These are phyloP conservation scores for Hypomesus transpacificus DNA, from an alignment of 2,113 vertebrate species.

Conservation along the genomic window DNA sequence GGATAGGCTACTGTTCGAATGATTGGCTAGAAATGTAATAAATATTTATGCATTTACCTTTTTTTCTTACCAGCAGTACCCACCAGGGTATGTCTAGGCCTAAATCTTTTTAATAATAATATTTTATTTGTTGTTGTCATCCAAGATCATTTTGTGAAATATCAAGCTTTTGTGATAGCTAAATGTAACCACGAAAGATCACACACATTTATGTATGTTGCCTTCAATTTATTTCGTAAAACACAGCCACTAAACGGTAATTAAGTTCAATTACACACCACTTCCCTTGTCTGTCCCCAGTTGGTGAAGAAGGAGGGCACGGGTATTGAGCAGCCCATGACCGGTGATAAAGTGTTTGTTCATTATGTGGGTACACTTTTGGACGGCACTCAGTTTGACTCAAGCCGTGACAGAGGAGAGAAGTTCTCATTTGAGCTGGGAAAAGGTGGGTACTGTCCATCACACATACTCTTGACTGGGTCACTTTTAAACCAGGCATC, in stretches of 20 bases:
- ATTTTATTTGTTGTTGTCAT: no score
- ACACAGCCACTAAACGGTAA: no score
- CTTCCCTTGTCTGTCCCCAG: slow-evolving; percentile 59
- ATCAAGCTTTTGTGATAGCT: no score
- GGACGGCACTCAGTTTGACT: slow-evolving; percentile 93
- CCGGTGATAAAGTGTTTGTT: slow-evolving; percentile 91
- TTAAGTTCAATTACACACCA: background rate
- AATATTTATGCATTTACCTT: no score
- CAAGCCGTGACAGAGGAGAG: slow-evolving; percentile 87
- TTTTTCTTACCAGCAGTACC: no score
- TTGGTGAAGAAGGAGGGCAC: slow-evolving; percentile 87
- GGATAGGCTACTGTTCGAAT: no score
- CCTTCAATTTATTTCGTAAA: background rate
- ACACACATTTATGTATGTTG: background rate
- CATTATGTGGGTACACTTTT: slow-evolving; percentile 93
- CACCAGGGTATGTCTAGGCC: no score
- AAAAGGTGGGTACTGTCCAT: slow-evolving; percentile 79
- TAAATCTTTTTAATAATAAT: no score
- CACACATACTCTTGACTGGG: background rate
- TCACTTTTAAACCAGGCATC: background rate
- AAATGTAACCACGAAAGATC: no score
- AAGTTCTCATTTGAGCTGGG: slow-evolving; percentile 94
- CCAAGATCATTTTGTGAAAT: no score
- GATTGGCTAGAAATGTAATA: no score
- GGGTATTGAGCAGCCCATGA: slow-evolving; percentile 84